These are phyloP conservation scores for Anolis apletophallus DNA, from an alignment of 2,797 vertebrate genomes.

Conservation along the genomic window DNA sequence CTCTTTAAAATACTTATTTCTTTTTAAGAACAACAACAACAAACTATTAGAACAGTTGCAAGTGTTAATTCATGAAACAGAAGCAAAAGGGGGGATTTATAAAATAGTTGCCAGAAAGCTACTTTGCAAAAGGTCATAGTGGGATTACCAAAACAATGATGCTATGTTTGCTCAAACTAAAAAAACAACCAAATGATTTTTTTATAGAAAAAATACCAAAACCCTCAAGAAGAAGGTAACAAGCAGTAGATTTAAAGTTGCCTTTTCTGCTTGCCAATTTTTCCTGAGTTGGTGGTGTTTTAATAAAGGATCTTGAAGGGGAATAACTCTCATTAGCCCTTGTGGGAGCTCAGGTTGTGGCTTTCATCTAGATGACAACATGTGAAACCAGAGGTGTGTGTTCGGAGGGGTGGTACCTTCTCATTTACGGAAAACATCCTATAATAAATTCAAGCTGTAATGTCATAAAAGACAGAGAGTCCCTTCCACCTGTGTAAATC, in stretches of 20 bases:
- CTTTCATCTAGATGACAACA: conserved; percentile 57
- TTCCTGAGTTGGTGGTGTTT: conserved; percentile 58
- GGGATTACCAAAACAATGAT: conserved; percentile 70
- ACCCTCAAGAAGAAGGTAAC: conserved; percentile 67
- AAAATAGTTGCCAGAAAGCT: conserved; percentile 66
- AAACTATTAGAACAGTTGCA: conserved; percentile 62
- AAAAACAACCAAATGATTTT: conserved; percentile 62
- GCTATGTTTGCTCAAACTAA: conserved; percentile 59
- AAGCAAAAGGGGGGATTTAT: conserved; percentile 61
- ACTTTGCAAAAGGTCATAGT: conserved; percentile 68
- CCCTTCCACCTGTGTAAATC: conserved; percentile 50
- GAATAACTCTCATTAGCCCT: conserved; percentile 59
- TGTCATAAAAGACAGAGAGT: conserved; percentile 35
- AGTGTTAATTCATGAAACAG: conserved; percentile 67
- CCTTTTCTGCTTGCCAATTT: conserved; percentile 60
- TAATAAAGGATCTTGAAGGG: conserved; percentile 57
- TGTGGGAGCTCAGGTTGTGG: conserved; percentile 49
- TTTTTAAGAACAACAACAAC: conserved; percentile 37
- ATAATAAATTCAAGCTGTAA: conserved; percentile 57
- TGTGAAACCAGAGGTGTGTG: conserved; percentile 48
- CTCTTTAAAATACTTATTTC: conserved; percentile 67
- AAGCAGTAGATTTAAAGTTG: conserved; percentile 66
- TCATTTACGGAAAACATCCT: not conserved
- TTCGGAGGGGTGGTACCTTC: conserved; percentile 46
- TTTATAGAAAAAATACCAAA: conserved; percentile 36